Evolutionary conservation across 2,797 vertebrate genomes (phyloP).

Genomic region (Rachycentron canadum): DNA sequence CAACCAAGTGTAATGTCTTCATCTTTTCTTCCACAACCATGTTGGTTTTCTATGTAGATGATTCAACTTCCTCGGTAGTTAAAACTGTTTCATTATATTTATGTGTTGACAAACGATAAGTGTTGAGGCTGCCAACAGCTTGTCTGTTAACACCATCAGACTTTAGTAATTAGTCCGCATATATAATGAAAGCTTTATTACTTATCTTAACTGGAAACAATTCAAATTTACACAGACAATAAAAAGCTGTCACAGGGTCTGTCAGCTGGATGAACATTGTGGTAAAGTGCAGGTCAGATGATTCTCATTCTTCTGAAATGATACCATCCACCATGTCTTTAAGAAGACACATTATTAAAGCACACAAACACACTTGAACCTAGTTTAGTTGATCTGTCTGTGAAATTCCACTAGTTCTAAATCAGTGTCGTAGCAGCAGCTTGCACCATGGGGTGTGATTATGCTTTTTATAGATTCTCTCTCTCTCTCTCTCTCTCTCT

Average conservation of each 20-base stretch:
- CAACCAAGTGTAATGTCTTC: too few relatives aligned
- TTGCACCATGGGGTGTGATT: slow-evolving; percentile 64
- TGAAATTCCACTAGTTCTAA: slow-evolving; percentile 64
- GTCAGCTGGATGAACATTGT: slow-evolving; percentile 7
- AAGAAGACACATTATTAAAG: not conserved
- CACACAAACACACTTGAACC: not conserved
- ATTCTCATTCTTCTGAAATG: slow-evolving; percentile 20
- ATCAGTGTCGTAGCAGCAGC: slow-evolving; percentile 60
- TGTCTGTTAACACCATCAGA: not conserved
- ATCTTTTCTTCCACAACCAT: too few relatives aligned
- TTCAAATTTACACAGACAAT: not conserved
- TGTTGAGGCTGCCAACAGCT: not conserved
- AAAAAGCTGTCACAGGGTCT: not conserved
- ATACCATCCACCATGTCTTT: not conserved
- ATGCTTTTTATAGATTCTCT: slow-evolving; percentile 69
- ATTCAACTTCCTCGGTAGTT: too few relatives aligned
- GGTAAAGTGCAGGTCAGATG: not conserved
- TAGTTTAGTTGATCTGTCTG: slow-evolving; percentile 33
- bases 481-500: slow-evolving; percentile 23
- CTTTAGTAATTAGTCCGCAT: not conserved
- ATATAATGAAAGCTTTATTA: not conserved
- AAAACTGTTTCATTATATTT: not conserved
- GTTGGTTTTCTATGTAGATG: too few relatives aligned
- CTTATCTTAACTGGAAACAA: not conserved
- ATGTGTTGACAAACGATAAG: not conserved